Conservation (phyloP, 2,113 vertebrate species). For the Bagarius yarrelli region DNA sequence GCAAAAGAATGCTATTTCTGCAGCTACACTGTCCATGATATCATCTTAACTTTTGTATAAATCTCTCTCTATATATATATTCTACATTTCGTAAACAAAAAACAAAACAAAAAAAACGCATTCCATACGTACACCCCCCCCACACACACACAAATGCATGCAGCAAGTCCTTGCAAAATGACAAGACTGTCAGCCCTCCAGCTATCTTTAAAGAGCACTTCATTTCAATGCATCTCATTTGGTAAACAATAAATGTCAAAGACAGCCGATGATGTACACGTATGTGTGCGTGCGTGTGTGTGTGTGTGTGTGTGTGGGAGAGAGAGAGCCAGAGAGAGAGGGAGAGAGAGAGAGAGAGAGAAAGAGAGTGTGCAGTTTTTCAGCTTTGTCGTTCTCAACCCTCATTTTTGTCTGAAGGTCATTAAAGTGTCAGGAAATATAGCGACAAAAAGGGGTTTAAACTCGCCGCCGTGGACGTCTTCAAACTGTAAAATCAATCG, state of each 20-base stretch:
- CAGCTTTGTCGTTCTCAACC: background rate
- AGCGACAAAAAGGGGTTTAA: background rate
- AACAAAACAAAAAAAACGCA: no score
- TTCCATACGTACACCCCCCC: background rate
- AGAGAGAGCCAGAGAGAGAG: background rate
- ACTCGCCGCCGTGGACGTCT: background rate
- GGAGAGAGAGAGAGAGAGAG: background rate
- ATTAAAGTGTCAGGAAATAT: background rate
- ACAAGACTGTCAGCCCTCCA: slow-evolving; percentile 7
- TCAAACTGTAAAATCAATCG: background rate
- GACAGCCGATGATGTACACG: background rate
- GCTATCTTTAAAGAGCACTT: slow-evolving; percentile 28
- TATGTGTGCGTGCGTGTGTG: background rate
- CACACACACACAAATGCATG: slow-evolving; percentile 5
- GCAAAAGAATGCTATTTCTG: background rate
- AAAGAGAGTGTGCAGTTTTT: background rate
- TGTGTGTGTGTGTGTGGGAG: slow-evolving; percentile 16
- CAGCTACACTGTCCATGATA: background rate
- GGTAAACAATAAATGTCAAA: slow-evolving; percentile 35
- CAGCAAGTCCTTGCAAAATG: slow-evolving; percentile 3
- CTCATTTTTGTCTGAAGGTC: slow-evolving; percentile 4
- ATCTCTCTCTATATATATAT: background rate
- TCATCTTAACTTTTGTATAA: background rate
- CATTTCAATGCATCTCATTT: slow-evolving; percentile 18
- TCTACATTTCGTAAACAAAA: no score